phyloP scores from a whole-genome alignment of 1,140 invertebrate species.

The Archegozetes longisetosus region DNA sequence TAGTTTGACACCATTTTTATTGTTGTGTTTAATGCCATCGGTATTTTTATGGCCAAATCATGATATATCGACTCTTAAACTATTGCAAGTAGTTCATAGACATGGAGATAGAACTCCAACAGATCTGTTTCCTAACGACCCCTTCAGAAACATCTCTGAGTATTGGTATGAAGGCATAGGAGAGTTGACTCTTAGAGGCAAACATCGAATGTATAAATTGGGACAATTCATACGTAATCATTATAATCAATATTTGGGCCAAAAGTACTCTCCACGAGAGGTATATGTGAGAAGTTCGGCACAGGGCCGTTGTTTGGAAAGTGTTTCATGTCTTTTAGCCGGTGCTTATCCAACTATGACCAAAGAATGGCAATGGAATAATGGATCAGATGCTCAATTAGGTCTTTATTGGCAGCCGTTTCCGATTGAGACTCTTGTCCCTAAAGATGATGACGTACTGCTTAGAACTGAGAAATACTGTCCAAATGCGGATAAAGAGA shows the following conservation, averaged over 20 bases:
- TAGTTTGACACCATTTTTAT: too few species aligned
- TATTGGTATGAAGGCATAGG: constrained; percentile 35
- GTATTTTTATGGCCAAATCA: background rate
- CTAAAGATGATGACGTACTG: constrained; percentile 1
- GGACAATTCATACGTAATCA: constrained; percentile 5
- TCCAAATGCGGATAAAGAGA: background rate
- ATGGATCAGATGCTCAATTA: background rate
- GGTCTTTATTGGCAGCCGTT: background rate
- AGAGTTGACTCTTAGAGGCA: constrained; percentile 7
- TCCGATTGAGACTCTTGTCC: background rate
- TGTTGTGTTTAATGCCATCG: too few species aligned
- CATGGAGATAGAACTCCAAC: constrained; percentile 15
- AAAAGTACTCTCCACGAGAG: background rate
- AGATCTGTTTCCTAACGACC: constrained; percentile 8
- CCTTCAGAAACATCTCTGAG: constrained; percentile 32
- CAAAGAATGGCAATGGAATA: constrained; percentile 14
- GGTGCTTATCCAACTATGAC: background rate
- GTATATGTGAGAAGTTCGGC: constrained; percentile 7
- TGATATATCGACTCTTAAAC: background rate
- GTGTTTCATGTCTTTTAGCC: background rate
- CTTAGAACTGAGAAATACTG: background rate
- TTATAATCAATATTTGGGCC: constrained; percentile 8
- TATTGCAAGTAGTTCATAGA: constrained; percentile 12
- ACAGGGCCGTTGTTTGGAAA: constrained; percentile 4
- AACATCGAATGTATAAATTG: constrained; percentile 9